These are phyloP conservation scores for Pangasius macronema DNA, from an alignment of 2,797 vertebrate genomes.

Conservation along the genomic window DNA sequence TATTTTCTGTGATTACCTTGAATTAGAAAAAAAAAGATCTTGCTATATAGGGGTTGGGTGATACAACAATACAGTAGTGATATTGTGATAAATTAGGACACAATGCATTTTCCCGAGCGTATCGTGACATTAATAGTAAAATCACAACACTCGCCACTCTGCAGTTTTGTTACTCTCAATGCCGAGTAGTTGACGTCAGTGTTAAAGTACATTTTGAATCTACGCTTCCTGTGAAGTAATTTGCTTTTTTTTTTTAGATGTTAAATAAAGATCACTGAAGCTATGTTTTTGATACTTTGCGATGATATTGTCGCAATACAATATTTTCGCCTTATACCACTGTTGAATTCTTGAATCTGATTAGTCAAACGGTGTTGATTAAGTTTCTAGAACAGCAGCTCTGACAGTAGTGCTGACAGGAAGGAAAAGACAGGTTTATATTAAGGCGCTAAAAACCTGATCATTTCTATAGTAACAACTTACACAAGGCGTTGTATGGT, in stretches of 20 bases:
- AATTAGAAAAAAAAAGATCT: background rate
- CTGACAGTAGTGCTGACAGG: constrained; percentile 6
- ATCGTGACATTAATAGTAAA: background rate
- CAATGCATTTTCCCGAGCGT: background rate
- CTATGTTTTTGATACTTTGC: background rate
- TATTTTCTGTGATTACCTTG: background rate
- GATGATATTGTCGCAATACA: background rate
- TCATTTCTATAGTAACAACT: background rate
- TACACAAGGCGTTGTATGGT: background rate
- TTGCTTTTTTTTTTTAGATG: background rate
- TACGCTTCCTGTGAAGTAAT: background rate
- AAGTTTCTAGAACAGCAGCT: background rate
- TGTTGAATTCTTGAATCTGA: background rate
- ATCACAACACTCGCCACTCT: background rate
- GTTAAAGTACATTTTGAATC: background rate
- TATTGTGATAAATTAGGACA: background rate
- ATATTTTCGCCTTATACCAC: background rate
- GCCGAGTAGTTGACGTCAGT: background rate
- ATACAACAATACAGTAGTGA: background rate
- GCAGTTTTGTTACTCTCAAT: background rate
- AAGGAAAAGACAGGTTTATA: background rate
- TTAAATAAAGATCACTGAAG: background rate
- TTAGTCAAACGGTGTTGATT: constrained; percentile 9
- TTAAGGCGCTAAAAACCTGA: background rate
- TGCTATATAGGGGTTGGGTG: background rate